phyloP scores from a whole-genome alignment of 1,140 invertebrate genomes.

The Zaprionus kolodkinae region DNA sequence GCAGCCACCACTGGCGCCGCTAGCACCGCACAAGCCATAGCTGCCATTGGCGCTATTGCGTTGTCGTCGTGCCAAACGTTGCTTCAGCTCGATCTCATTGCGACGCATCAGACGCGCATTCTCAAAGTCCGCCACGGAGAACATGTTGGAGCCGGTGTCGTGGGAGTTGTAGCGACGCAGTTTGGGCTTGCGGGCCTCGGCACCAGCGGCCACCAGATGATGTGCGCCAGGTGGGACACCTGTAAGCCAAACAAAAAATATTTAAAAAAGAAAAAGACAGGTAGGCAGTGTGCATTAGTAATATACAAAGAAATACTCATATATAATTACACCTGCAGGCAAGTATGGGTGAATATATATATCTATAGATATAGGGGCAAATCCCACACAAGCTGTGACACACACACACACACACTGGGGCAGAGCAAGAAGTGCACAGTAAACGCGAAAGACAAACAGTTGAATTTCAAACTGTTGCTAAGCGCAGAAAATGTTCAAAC shows the following conservation, averaged over 20 bases:
- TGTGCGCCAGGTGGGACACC: constrained; percentile 68
- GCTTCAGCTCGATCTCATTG: constrained; percentile 83
- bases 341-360: constrained; percentile 5
- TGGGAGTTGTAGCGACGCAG: constrained; percentile 83
- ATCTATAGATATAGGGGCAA: constrained; percentile 69
- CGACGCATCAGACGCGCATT: constrained; percentile 82
- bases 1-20: constrained; percentile 20
- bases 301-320: constrained; percentile 1
- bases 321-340: constrained; percentile 4
- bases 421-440: constrained; percentile 28
- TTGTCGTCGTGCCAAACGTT: constrained; percentile 70
- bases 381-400: constrained; percentile 55
- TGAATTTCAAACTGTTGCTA: constrained; percentile 71
- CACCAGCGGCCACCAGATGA: constrained; percentile 45
- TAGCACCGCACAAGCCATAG: constrained; percentile 47
- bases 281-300: constrained; percentile 58
- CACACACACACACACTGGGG: not conserved
- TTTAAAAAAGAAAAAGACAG: constrained; percentile 15
- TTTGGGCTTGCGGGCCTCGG: constrained; percentile 79
- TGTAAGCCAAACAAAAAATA: constrained; percentile 37
- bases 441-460: constrained; percentile 53
- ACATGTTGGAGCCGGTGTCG: constrained; percentile 84
- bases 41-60: constrained; percentile 66
- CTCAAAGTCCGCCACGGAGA: constrained; percentile 83
- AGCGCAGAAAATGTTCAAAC: constrained; percentile 74